Evolutionary conservation across 2,888 invertebrate genomes (phyloP), one percentile per base, ranked within the genome.

Genomic region (Oligia strigilis): DNA sequence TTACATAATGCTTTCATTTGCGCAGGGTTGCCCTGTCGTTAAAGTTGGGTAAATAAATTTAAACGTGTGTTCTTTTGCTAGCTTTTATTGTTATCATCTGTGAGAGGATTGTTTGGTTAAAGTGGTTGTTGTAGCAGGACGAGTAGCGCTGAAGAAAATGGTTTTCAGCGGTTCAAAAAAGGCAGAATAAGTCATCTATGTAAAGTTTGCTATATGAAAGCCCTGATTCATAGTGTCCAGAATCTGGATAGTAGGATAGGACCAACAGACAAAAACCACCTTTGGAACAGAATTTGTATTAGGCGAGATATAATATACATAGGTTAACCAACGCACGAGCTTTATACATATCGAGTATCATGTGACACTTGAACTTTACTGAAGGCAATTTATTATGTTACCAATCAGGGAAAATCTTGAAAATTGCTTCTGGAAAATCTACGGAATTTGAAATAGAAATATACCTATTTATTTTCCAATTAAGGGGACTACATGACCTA

Each of bases 1-100:
- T 89, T 87, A 76, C 90, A 90, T 89, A 89, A 88, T 87, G 84
- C 77, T 84, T 88, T 83, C 88, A 88, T 89, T 88, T 79, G 69
- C 74, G 74, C 52, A 82, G 78, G 73, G 79, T 13, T 72, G 69
- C 43, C 46, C 19, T 65, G 75, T 79, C 80, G 72, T 85, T 80
- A 87, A 85, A 77, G 58, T 49, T 60, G 55, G 64, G 84, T 81
- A 78, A 62, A 73, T 84, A 80, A 65, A 70, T 72, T 23, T 60
- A 77, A 49, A 76, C 43, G 66, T 82, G 49, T 72, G 65, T 76
- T 84, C 52, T 78, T 72, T 49, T 46, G 46, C 73, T 77, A 75
- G 55, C 36, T 72, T 55, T 69, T 72, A 78, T 36, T 58, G 62
- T 49, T 40, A 72, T 75, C n/a, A 77, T 55, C 43, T 72, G 29